Evolutionary conservation across 2,888 invertebrate species (phyloP), one percentile per base, ranked within the genome.

Genomic region (Cerceris rybyensis): DNA sequence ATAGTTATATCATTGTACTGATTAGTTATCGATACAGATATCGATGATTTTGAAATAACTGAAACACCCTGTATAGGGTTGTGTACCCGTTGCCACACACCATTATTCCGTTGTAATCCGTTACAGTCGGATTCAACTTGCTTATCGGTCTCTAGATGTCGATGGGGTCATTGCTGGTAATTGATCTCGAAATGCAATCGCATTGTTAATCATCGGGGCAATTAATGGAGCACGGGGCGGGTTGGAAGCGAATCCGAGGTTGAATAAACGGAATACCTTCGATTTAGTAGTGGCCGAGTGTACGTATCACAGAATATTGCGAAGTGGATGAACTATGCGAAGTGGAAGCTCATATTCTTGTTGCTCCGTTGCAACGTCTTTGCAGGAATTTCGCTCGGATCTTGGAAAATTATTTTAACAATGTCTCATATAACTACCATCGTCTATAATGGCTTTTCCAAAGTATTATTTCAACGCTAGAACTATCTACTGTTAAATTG

Each of bases 151-250:
- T 55, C 39, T 64, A 68, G 65, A 65, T 68, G 72, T 73, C 65
- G 58, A 69, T 70, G 55, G 70, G 64, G 74, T 57, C 61, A 79
- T 76, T 61, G 76, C 41, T 73, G 49, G 71, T 83, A 83, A 81
- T 83, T 75, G 83, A 74, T 81, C 81, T 75, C 58, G 70, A 75
- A 70, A 64, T 49, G 71, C 78, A 79, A 79, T 81, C 73, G 76
- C 79, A 72, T 83, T 83, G 79, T 81, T 83, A 83, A 81, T 83
- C 81, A 81, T 81, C 70, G 64, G 58, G 55, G 58, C 76, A 83
- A 83, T 83, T 81, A 83, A 83, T 79, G 74, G 68, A 78, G 57
- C 66, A 75, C 39, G 28, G 43, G 28, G 43, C 52, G 17, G 69
- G 55, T 81, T 63, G 50, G 58, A 7, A 70, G 61, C 58, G 54